Percentiles rank a stretch among this genome's conserved stretches.
Evolutionary conservation across 2,888 invertebrate genomes (phyloP).

Genomic region (Eupithecia pulchellata): DNA sequence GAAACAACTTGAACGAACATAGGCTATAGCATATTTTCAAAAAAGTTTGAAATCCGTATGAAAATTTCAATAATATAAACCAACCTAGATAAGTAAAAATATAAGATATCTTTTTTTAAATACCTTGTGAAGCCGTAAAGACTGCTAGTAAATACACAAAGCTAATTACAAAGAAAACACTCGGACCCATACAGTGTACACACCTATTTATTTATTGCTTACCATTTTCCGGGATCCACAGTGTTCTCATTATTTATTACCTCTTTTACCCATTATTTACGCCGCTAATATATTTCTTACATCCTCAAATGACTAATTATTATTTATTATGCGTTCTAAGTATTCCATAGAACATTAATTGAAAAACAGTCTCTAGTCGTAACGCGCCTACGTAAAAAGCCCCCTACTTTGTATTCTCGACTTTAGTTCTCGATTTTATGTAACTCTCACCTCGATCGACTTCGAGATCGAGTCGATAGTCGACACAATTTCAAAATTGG

Average conservation of each 20-base stretch:
- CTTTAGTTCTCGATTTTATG: not conserved
- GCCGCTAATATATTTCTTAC: conserved; percentile 5
- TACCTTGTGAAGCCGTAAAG: too few species aligned
- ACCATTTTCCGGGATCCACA: conserved; percentile 1
- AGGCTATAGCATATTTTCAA: too few species aligned
- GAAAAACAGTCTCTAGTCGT: conserved; percentile 13
- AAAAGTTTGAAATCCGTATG: too few species aligned
- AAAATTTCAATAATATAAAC: too few species aligned
- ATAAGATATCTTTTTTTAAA: too few species aligned
- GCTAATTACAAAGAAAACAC: not conserved
- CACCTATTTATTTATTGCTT: not conserved
- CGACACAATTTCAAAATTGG: not conserved
- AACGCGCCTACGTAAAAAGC: not conserved
- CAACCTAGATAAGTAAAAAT: too few species aligned
- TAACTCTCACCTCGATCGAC: not conserved
- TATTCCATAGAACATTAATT: conserved; percentile 20
- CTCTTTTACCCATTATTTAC: not conserved
- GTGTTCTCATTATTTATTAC: not conserved
- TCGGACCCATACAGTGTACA: not conserved
- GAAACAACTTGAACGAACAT: too few species aligned
- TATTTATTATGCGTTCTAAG: conserved; percentile 22
- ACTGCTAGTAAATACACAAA: too few species aligned
- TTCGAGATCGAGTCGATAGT: not conserved
- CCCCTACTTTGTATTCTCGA: conserved; percentile 4
- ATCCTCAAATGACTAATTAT: conserved; percentile 25